Evolutionary conservation across 2,888 invertebrate genomes (phyloP), one percentile per base, ranked within the genome.

Genomic region (Heliconius ismenius): DNA sequence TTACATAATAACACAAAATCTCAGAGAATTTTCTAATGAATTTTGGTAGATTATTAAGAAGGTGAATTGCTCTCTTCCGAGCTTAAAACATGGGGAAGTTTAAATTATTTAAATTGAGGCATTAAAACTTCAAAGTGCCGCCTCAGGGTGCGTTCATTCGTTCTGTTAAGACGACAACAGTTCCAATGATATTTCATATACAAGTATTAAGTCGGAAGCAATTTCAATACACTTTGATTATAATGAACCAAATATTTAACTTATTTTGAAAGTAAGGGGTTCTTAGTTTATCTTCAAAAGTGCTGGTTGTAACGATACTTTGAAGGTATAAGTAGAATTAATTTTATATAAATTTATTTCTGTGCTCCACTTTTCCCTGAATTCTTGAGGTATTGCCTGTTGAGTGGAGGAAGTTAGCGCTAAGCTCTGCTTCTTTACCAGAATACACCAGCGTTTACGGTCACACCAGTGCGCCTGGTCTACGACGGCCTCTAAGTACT

Each of bases 71-170:
- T 72, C 79, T 80, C 78, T 78, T 49, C 18, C 49, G 49, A 67
- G 79, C 77, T 75, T 73, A 75, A 86, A 86, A 87, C 84, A 86
- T 84, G 83, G 84, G 85, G 83, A 87, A 88, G 84, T 89, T 89
- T 86, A 85, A 87, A 89, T 90, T 90, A 90, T 88, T 87, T 87
- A 86, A 89, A 89, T 90, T 88, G 86, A 84, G 81, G 84, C 83
- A 86, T 86, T 87, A 86, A 84, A 88, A 89, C 86, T 89, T 89
- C 86, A 89, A 90, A 90, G 88, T 86, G 84, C 79, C 74, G 88
- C 89, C 86, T 75, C 82, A 80, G 86, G 88, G 70, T 54, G 70
- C 54, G 18, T 18, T 43, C 43, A 43, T 43, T 43, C 43, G 43
- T 24, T 62, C 60, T 26, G 62, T 73, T 70, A 70, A n/a, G 32